Evolutionary conservation across 2,797 vertebrate genomes (phyloP), one percentile per base, ranked within the genome.

Genomic region (Poeciliopsis presidionis): DNA sequence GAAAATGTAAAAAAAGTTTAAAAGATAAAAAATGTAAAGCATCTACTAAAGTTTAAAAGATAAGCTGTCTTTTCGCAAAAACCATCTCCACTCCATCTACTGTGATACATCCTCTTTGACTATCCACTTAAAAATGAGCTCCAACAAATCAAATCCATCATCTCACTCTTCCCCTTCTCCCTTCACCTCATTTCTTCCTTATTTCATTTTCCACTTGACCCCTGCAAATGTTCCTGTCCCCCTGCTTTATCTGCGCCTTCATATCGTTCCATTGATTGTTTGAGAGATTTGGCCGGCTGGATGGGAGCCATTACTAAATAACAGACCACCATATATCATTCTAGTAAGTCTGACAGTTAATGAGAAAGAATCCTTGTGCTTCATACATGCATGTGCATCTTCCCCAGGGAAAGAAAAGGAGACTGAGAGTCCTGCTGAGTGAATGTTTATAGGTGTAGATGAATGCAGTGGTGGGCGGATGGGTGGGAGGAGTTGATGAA

Each of bases 241-340:
- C 81, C 82, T 81, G 70, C 80, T 86, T 85, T 75, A 84, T 87
- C 87, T 85, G 72, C 86, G 84, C 88, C 87, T 89, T 84, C 83
- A 83, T 90, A 87, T 85, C 46, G 7, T 83, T 76, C 79, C 90
- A 94, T 94, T 90, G 94, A 95, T 95, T 90, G 91, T 89, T 88
- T 89, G 81, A 77, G 75, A 77, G 88, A 59, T 90, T 85, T 86
- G 78, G 83, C 81, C 87, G 82, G 78, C 89, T 94, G 85, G 84
- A 92, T 92, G 88, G 85, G 86, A 90, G 86, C 84, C 82, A 92
- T 94, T 93, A 91, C 91, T 86, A 90, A 92, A 87, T 80, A 93
- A 86, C 90, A 84, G 91, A 84, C 84, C 74, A 70, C 84, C 84
- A 88, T 89, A 90, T 82, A 91, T 94, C 93, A 93, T 82, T 83